phyloP scores from a whole-genome alignment of 1,140 invertebrate genomes.

The Ostrea edulis region DNA sequence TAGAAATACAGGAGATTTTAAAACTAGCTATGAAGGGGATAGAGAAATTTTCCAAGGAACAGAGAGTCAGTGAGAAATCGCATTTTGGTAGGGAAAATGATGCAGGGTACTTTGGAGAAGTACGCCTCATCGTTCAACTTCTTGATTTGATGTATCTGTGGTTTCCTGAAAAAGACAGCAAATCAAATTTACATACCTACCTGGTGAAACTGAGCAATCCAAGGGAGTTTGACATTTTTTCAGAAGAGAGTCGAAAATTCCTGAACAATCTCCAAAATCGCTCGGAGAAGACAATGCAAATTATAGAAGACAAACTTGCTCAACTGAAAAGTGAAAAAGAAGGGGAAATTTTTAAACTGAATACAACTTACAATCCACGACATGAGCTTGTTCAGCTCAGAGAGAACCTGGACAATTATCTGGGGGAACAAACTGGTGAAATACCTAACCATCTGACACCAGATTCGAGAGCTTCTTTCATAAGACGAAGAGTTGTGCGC shows the following conservation, averaged over 20 bases:
- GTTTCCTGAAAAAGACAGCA: constrained; percentile 17
- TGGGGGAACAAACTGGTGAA: constrained; percentile 59
- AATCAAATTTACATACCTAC: constrained; percentile 54
- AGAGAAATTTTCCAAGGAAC: constrained; percentile 57
- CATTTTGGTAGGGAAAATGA: constrained; percentile 49
- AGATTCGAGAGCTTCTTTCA: constrained; percentile 51
- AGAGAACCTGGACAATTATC: constrained; percentile 59
- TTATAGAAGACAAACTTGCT: constrained; percentile 60
- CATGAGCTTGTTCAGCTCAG: constrained; percentile 43
- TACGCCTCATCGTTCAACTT: constrained; percentile 54
- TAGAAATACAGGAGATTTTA: constrained; percentile 46
- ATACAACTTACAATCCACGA: constrained; percentile 3
- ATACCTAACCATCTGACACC: constrained; percentile 50
- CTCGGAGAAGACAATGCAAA: constrained; percentile 46
- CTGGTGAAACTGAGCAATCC: constrained; percentile 51
- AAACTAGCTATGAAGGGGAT: constrained; percentile 49
- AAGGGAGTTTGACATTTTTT: constrained; percentile 15
- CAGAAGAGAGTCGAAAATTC: constrained; percentile 26
- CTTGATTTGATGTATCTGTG: constrained; percentile 50
- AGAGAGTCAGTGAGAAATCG: constrained; percentile 52
- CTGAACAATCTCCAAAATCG: constrained; percentile 52
- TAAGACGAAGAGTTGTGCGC: constrained; percentile 55
- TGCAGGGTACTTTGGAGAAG: constrained; percentile 60
- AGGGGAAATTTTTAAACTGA: constrained; percentile 26
- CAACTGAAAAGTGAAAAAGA: constrained; percentile 59